Base-by-base conservation (phyloP, 2,797 vertebrate genomes). In the Coregonus sp. region DNA sequence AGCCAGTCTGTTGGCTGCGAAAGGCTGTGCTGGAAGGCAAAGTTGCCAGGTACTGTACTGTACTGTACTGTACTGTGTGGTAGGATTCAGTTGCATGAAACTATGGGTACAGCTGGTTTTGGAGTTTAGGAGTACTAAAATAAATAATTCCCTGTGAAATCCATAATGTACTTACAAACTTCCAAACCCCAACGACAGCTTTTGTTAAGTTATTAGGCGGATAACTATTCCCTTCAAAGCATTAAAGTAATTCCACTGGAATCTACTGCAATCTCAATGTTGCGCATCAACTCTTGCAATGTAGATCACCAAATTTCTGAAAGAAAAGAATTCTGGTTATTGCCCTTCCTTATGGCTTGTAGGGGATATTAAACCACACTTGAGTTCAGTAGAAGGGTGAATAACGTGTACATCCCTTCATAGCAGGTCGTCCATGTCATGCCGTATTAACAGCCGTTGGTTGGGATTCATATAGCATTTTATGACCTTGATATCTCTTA, bases 1-100 rank as follows among this genome's bases (percentile, higher is more conserved):
- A 76, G 76, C 65, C 20, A 14, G 85, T 78, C n/a, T 81, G 81
- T 80, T 90, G 85, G 87, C 87, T 70, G 25, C 51, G 50, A 78
- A 67, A 74, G 61, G 77, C 77, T 20, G 20, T 83, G 78, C 75
- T 77, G 20, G 78, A 83, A 77, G 56, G 33, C 18, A 12, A 20
- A 3, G 51, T 65, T 88, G 86, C 84, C 82, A 87, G 87, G 87
- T 70, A 61, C 56, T 71, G 35, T 52, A 18, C 50, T 25, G 87
- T 70, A 61, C 56, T 71, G 35, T 52, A 18, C 50, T 25, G 25
- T 25, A 25, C 25, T 25, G 25, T 25, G 25, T 25, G 25, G 25
- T 25, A 25, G 25, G 25, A 25, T 25, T 25, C 1, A 25, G 25
- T 25, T 25, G 25, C 25, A 25, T 25, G 25, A 54, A 83, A 70